These are phyloP conservation scores for Danaus melanippus DNA, from an alignment of 1,140 invertebrate species.

Conservation along the genomic window DNA sequence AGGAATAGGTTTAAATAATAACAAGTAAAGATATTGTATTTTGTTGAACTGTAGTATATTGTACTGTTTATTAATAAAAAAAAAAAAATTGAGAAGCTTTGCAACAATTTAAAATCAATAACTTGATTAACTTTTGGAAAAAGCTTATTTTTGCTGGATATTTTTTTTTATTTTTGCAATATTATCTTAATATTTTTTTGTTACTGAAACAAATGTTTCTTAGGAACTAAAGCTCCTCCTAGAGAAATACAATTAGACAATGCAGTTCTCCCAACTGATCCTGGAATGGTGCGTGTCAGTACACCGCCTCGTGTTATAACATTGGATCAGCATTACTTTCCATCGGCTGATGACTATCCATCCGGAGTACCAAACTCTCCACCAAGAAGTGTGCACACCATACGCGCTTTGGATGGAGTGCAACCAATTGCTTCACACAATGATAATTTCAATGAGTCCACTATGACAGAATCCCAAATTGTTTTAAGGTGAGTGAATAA, in stretches of 20 bases:
- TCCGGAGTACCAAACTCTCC: conserved; percentile 42
- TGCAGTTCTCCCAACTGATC: conserved; percentile 81
- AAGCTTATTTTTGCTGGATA: too few species aligned
- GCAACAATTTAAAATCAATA: too few species aligned
- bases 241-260: conserved; percentile 89
- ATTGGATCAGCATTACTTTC: conserved; percentile 85
- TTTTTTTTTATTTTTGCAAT: too few species aligned
- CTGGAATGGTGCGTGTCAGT: conserved; percentile 80
- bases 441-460: conserved; percentile 59
- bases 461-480: conserved; percentile 60
- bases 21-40: too few species aligned
- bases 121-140: too few species aligned
- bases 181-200: too few species aligned
- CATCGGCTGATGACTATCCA: conserved; percentile 77
- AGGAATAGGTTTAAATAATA: too few species aligned
- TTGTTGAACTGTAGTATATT: too few species aligned
- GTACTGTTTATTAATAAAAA: too few species aligned
- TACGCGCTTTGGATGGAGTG: conserved; percentile 48
- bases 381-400: conserved; percentile 38
- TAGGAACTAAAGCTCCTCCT: conserved; percentile 84
- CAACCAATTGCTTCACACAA: conserved; percentile 40
- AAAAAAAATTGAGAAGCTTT: too few species aligned
- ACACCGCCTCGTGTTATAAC: conserved; percentile 88
- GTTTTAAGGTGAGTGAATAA: conserved; percentile 45
- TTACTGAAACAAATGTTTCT: conserved; percentile 4